phyloP scores from a whole-genome alignment of 2,113 vertebrate genomes.

The Odobenus rosmarus region DNA sequence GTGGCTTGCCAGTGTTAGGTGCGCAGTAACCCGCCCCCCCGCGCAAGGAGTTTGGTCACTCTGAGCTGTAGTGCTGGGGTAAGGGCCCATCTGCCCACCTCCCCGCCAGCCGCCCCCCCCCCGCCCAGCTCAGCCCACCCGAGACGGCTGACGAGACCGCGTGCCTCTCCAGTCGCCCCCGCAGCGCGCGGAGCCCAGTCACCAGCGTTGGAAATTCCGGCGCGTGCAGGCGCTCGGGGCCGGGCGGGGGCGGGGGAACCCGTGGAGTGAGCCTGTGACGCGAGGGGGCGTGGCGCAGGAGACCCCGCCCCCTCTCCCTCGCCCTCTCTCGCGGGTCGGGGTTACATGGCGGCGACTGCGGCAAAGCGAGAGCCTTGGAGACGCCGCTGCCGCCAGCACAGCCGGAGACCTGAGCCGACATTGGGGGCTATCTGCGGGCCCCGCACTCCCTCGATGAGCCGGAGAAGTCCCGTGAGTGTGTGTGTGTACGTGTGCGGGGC shows the following conservation, averaged over 20 bases:
- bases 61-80: too few relatives aligned
- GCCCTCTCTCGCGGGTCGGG: slow-evolving; percentile 81
- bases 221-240: neutral
- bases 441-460: slow-evolving; percentile 79
- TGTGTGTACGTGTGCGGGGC: neutral
- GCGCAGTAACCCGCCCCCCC: neutral
- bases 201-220: slow-evolving; percentile 63
- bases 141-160: neutral
- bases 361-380: slow-evolving; percentile 79
- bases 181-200: neutral
- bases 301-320: slow-evolving; percentile 39
- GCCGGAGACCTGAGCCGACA: slow-evolving; percentile 73
- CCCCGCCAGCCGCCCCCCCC: rapidly evolving
- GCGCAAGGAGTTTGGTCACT: neutral
- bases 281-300: neutral
- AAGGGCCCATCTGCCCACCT: neutral
- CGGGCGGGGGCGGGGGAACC: slow-evolving; percentile 42
- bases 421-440: slow-evolving; percentile 68
- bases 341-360: slow-evolving; percentile 86
- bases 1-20: neutral
- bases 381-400: slow-evolving; percentile 69
- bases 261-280: slow-evolving; percentile 77
- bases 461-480: slow-evolving; percentile 83
- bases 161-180: neutral
- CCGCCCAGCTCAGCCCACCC: neutral